Conservation (phyloP, 2,797 vertebrate genomes). For the Echiichthys vipera region DNA sequence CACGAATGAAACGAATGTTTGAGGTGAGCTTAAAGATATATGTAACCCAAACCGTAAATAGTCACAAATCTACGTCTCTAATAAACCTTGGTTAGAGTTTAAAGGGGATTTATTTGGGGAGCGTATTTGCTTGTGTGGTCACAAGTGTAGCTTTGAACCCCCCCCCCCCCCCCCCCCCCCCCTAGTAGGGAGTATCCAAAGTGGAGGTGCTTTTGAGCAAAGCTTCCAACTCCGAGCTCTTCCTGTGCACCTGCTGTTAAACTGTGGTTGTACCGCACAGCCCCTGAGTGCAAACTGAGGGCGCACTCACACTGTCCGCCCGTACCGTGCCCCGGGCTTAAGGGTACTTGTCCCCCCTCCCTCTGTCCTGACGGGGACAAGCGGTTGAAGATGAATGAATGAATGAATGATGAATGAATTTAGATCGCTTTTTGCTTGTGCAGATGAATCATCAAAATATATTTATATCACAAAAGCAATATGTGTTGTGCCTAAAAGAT, state of each 20-base stretch:
- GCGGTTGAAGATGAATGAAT: no score
- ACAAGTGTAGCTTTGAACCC: background rate
- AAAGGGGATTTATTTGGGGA: background rate
- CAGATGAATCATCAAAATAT: background rate
- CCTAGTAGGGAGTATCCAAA: background rate
- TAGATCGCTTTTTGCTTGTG: background rate
- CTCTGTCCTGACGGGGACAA: no score
- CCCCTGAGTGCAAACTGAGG: background rate
- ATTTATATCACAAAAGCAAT: background rate
- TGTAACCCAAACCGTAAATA: background rate
- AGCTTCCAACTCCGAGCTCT: background rate
- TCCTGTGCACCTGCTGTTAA: background rate
- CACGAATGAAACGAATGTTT: background rate
- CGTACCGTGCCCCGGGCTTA: no score
- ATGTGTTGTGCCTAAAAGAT: background rate
- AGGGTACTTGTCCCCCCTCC: no score
- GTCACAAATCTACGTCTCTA: background rate
- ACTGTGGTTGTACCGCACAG: background rate
- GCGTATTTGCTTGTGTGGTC: slow-evolving; percentile 6
- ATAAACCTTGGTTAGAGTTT: background rate
- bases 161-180: background rate
- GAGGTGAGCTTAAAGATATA: background rate
- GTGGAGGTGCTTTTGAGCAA: background rate
- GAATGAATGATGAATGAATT: no score
- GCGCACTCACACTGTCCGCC: no score